Evolutionary conservation across 2,797 vertebrate genomes (phyloP).

Genomic region (Gastrophryne carolinensis): DNA sequence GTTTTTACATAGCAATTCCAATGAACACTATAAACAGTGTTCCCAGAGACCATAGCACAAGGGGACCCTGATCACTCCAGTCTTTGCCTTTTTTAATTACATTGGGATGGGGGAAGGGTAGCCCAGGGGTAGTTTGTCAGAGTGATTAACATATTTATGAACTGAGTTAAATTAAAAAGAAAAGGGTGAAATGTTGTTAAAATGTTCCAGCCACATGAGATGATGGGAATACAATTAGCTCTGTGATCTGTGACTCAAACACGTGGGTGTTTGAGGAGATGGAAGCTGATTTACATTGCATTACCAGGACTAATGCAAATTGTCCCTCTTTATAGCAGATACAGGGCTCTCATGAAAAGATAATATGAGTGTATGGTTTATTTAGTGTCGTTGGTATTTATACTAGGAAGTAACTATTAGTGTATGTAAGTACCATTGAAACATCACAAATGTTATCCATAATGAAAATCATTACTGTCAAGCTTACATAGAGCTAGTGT

Average conservation of each 20-base stretch:
- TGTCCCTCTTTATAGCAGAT: conserved; percentile 13
- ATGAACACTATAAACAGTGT: neutral
- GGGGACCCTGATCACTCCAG: neutral
- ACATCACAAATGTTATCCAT: too few species aligned
- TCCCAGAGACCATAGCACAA: neutral
- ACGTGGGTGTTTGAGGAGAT: conserved; percentile 32
- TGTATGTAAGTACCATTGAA: neutral
- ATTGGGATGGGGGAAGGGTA: conserved; percentile 7
- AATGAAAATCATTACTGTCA: too few species aligned
- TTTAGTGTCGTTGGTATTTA: neutral
- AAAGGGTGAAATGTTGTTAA: conserved; percentile 25
- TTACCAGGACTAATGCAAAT: conserved; percentile 37
- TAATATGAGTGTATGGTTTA: neutral
- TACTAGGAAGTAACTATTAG: neutral
- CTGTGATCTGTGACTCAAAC: conserved; percentile 39
- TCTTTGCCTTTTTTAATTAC: conserved; percentile 14
- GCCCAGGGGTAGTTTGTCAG: conserved; percentile 16
- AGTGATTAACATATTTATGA: conserved; percentile 44
- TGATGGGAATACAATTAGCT: conserved; percentile 35
- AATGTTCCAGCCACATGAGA: conserved; percentile 22
- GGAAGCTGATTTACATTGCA: conserved; percentile 29
- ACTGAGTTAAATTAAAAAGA: conserved; percentile 26
- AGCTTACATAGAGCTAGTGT: too few species aligned
- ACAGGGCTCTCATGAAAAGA: neutral
- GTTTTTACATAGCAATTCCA: neutral